Conservation (phyloP, 2,113 vertebrate genomes). For the Callipepla californica region DNA sequence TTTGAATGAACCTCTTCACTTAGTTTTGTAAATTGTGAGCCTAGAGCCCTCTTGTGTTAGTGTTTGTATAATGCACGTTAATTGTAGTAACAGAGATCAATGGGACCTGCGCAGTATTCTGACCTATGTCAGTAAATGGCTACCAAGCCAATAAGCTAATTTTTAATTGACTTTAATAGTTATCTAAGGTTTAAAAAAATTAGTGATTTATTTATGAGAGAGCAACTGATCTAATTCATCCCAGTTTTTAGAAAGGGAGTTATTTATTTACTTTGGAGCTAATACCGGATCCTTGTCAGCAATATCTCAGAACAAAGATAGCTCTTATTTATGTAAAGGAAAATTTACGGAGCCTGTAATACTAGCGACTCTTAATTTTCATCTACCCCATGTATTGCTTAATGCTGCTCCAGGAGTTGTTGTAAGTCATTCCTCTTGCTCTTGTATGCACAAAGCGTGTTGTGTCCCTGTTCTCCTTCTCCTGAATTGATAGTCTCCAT, state of each 20-base stretch:
- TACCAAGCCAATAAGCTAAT: neutral
- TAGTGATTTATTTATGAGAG: neutral
- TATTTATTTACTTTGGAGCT: neutral
- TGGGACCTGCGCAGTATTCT: neutral
- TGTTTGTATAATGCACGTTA: accelerated
- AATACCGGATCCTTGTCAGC: neutral
- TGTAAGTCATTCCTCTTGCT: neutral
- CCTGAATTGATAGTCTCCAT: neutral
- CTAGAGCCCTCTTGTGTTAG: constrained; percentile 51
- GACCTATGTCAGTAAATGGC: neutral
- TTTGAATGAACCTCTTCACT: neutral
- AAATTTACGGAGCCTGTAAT: neutral
- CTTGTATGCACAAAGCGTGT: neutral
- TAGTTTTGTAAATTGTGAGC: neutral
- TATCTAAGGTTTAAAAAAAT: neutral
- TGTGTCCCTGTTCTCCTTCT: neutral
- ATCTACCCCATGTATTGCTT: neutral
- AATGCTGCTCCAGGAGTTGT: neutral
- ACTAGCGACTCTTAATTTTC: neutral
- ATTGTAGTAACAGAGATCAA: neutral
- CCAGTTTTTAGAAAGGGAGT: neutral
- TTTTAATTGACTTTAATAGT: neutral
- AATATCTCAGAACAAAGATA: neutral
- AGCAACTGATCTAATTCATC: neutral
- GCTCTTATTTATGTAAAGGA: neutral